These are phyloP conservation scores for Brachionichthys hirsutus DNA, from an alignment of 2,113 vertebrate species.

Conservation along the genomic window DNA sequence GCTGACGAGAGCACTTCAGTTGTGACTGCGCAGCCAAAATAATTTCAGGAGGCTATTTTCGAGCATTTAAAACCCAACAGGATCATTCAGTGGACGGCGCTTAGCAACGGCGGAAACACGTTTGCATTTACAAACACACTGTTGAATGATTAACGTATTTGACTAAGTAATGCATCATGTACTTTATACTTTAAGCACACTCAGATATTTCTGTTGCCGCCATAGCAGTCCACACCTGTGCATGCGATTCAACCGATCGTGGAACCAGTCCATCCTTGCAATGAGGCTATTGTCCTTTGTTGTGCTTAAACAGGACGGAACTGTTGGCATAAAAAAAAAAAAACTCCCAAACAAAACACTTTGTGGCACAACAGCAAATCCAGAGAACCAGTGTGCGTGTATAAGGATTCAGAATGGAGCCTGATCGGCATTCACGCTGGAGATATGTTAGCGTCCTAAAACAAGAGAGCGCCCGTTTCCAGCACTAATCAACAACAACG, in stretches of 20 bases:
- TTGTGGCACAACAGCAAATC: not conserved
- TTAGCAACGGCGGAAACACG: not conserved
- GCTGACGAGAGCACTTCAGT: constrained; percentile 2
- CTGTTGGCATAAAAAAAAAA: constrained; percentile 14
- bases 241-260: constrained; percentile 12
- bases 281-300: constrained; percentile 47
- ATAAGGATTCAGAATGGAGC: not conserved
- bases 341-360: constrained; percentile 1
- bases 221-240: constrained; percentile 15
- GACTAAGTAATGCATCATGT: not conserved
- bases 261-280: constrained; percentile 18
- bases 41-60: constrained; percentile 1
- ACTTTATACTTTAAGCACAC: not conserved
- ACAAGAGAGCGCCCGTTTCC: no score
- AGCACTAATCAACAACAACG: no score
- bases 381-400: not conserved
- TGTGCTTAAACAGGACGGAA: constrained; percentile 16
- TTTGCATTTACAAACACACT: not conserved
- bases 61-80: not conserved
- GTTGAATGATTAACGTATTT: not conserved
- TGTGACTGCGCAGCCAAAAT: constrained; percentile 13
- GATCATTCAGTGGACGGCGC: not conserved
- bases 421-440: no score
- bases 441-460: no score
- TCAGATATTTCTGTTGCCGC: not conserved